Evolutionary conservation across 2,797 vertebrate species (phyloP).

Genomic region (Oryzias dopingdopingensis): DNA sequence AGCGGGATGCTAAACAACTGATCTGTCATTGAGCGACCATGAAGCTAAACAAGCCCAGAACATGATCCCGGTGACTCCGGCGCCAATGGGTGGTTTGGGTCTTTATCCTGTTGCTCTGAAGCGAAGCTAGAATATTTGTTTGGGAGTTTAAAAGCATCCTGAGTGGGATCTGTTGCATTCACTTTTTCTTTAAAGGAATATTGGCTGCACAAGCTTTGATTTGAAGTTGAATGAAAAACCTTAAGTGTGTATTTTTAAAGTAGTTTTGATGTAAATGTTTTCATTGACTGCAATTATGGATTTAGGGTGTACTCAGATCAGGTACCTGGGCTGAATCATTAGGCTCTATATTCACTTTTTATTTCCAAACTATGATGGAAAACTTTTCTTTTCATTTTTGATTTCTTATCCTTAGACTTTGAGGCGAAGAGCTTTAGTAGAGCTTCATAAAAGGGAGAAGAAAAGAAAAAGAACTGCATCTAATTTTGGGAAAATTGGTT

Average conservation of each 20-base stretch:
- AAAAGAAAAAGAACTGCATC: conserved; percentile 28
- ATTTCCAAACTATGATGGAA: conserved; percentile 23
- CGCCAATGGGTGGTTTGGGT: conserved; percentile 39
- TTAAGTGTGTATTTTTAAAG: too few relatives aligned
- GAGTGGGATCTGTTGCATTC: conserved; percentile 7
- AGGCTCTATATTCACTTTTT: too few relatives aligned
- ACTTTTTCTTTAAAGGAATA: not conserved
- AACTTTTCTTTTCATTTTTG: conserved; percentile 36
- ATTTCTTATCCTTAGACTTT: conserved; percentile 12
- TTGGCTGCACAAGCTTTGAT: not conserved
- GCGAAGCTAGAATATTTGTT: conserved; percentile 39
- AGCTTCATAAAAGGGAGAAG: too few relatives aligned
- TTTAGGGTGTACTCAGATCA: too few relatives aligned
- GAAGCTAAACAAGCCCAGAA: conserved; percentile 60
- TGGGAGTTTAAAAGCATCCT: conserved; percentile 15
- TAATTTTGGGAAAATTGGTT: conserved; percentile 45
- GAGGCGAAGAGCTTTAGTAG: too few relatives aligned
- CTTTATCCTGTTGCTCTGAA: conserved; percentile 38
- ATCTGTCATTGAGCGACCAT: conserved; percentile 41
- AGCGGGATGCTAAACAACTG: conserved; percentile 54
- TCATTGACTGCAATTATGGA: too few relatives aligned
- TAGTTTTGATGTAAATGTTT: too few relatives aligned
- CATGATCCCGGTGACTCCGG: conserved; percentile 29
- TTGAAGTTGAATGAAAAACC: not conserved
- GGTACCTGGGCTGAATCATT: too few relatives aligned